A percentile compares a stretch with the other conserved stretches of the same genome.
phyloP scores from a whole-genome alignment of 2,797 vertebrate genomes.

The Cercopithecus mitis region DNA sequence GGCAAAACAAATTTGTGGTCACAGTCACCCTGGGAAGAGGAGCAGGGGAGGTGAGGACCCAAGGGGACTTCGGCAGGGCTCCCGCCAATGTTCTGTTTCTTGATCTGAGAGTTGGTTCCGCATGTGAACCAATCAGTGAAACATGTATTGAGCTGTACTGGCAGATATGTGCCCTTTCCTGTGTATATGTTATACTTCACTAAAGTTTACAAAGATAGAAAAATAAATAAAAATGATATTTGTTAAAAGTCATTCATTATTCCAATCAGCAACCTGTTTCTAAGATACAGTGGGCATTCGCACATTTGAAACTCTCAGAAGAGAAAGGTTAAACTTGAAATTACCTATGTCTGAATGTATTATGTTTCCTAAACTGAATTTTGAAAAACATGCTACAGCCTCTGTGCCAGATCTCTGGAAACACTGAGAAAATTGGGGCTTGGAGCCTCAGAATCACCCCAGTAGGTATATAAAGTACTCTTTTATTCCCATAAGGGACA shows the following conservation, averaged over 20 bases:
- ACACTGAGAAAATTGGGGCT: background rate
- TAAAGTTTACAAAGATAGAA: background rate
- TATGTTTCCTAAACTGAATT: background rate
- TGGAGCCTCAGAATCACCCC: background rate
- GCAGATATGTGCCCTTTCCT: background rate
- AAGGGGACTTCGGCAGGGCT: no score
- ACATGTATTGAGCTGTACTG: background rate
- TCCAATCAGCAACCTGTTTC: background rate
- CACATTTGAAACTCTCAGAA: background rate
- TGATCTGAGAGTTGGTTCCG: background rate
- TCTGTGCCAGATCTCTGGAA: background rate
- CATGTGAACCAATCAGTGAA: background rate
- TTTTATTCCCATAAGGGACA: background rate
- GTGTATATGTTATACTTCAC: background rate
- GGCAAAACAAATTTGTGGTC: background rate
- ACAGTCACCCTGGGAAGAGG: background rate
- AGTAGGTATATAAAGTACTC: background rate
- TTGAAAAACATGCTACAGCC: background rate
- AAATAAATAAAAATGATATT: background rate
- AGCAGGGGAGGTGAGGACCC: accelerated
- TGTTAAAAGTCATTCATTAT: background rate
- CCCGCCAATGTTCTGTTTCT: background rate
- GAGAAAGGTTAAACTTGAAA: background rate
- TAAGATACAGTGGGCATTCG: background rate
- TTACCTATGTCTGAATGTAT: background rate